phyloP scores from a whole-genome alignment of 2,797 vertebrate species.

The Gymnothorax reevesii region DNA sequence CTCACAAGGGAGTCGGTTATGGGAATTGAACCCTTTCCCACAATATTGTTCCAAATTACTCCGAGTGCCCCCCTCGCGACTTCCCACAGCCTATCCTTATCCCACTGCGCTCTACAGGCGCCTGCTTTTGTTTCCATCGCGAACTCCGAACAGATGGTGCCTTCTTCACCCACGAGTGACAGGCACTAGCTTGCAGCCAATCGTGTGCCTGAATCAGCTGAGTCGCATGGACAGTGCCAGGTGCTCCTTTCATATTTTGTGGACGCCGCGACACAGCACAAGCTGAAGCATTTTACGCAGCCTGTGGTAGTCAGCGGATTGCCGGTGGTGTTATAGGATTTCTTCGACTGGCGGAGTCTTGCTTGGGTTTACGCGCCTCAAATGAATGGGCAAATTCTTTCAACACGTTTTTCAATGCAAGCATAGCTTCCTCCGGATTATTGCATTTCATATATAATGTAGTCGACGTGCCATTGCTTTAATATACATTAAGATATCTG shows the following conservation, averaged over 20 bases:
- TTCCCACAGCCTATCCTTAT: not conserved
- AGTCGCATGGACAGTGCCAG: conserved; percentile 59
- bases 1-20: not conserved
- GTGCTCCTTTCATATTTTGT: conserved; percentile 49
- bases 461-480: not conserved
- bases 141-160: conserved; percentile 63
- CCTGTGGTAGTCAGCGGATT: conserved; percentile 13
- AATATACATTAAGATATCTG: not conserved
- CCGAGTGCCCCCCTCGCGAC: not conserved
- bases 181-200: conserved; percentile 38
- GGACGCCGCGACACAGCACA: conserved; percentile 7
- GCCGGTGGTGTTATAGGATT: conserved; percentile 26
- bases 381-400: not conserved
- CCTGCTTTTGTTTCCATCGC: conserved; percentile 54
- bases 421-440: not conserved
- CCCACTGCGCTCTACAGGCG: conserved; percentile 10
- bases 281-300: conserved; percentile 37
- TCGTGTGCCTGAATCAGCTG: conserved; percentile 55
- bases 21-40: not conserved
- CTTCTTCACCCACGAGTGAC: conserved; percentile 49
- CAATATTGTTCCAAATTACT: not conserved
- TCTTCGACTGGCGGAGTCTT: not conserved
- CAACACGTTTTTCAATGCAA: conserved; percentile 6
- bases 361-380: not conserved
- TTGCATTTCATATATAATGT: not conserved